A percentile compares a stretch with the other conserved stretches of the same genome.
Evolutionary conservation across 2,888 invertebrate species (phyloP).

Genomic region (Eristalis pertinax): DNA sequence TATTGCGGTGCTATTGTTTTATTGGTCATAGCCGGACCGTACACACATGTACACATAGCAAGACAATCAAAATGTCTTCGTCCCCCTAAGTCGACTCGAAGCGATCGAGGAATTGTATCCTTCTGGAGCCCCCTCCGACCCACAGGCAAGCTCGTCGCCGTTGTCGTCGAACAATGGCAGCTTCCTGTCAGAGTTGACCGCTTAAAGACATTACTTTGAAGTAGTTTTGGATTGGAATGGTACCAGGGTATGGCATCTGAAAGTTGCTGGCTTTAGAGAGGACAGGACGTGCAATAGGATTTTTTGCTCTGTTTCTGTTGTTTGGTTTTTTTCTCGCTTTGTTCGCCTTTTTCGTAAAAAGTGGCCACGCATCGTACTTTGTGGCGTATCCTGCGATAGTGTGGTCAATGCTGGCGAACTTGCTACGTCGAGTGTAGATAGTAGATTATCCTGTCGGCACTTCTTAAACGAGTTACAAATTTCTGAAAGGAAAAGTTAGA

Average conservation of each 20-base stretch:
- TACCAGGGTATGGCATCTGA: constrained; percentile 18
- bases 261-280: constrained; percentile 31
- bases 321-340: constrained; percentile 16
- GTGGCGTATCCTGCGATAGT: constrained; percentile 56
- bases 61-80: constrained; percentile 53
- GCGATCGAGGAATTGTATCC: constrained; percentile 21
- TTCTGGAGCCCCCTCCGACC: not conserved
- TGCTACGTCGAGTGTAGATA: constrained; percentile 55
- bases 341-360: constrained; percentile 20
- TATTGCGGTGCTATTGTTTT: constrained; percentile 56
- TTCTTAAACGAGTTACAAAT: constrained; percentile 73
- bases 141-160: not conserved
- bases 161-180: constrained; percentile 52
- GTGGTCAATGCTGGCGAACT: constrained; percentile 61
- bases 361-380: constrained; percentile 68
- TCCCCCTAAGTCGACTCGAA: constrained; percentile 2
- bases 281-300: constrained; percentile 47
- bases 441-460: constrained; percentile 72
- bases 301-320: constrained; percentile 16
- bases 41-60: constrained; percentile 26
- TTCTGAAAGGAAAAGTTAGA: constrained; percentile 72
- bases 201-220: constrained; percentile 70
- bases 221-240: constrained; percentile 48
- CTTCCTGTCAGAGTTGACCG: constrained; percentile 60
- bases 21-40: constrained; percentile 55